phyloP scores from a whole-genome alignment of 2,113 vertebrate genomes.

The Proterorhinus semilunaris region DNA sequence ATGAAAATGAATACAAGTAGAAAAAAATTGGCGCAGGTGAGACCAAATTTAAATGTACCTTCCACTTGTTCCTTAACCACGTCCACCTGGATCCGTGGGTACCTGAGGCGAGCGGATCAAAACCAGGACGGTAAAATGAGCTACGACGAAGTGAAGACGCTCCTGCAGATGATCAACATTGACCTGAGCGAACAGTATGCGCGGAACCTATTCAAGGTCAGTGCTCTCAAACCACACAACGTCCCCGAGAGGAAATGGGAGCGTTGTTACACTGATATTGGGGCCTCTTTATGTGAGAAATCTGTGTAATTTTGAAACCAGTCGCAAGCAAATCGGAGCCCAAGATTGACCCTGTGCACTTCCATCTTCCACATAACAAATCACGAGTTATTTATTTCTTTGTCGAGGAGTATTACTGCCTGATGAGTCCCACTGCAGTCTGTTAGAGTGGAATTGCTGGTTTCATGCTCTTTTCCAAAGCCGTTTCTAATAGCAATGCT shows the following conservation, averaged over 20 bases:
- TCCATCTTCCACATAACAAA: slow-evolving; percentile 33
- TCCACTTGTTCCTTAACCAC: slow-evolving; percentile 58
- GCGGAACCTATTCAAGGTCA: slow-evolving; percentile 89
- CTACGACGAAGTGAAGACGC: slow-evolving; percentile 88
- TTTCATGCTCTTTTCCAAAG: slow-evolving; percentile 25
- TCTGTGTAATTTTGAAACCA: slow-evolving; percentile 52
- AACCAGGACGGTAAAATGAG: slow-evolving; percentile 95
- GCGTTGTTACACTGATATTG: neutral
- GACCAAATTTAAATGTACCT: neutral
- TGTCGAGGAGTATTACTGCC: slow-evolving; percentile 35
- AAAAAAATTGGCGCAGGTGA: too few species aligned
- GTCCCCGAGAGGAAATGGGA: neutral
- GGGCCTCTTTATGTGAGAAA: slow-evolving; percentile 15
- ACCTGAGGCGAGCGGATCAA: slow-evolving; percentile 87
- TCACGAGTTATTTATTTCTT: slow-evolving; percentile 37
- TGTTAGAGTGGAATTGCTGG: slow-evolving; percentile 25
- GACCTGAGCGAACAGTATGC: slow-evolving; percentile 89
- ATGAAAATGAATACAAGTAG: too few species aligned
- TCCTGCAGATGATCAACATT: slow-evolving; percentile 94
- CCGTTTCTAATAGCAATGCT: slow-evolving; percentile 11
- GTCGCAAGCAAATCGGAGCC: slow-evolving; percentile 9
- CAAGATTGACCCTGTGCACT: slow-evolving; percentile 2
- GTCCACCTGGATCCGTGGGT: slow-evolving; percentile 87
- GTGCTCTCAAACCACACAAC: neutral
- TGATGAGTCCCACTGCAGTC: slow-evolving; percentile 28